Evolutionary conservation across 1,140 invertebrate species (phyloP), one percentile per base, ranked within the genome.

Genomic region (Stenopsyche tienmushanensis): DNA sequence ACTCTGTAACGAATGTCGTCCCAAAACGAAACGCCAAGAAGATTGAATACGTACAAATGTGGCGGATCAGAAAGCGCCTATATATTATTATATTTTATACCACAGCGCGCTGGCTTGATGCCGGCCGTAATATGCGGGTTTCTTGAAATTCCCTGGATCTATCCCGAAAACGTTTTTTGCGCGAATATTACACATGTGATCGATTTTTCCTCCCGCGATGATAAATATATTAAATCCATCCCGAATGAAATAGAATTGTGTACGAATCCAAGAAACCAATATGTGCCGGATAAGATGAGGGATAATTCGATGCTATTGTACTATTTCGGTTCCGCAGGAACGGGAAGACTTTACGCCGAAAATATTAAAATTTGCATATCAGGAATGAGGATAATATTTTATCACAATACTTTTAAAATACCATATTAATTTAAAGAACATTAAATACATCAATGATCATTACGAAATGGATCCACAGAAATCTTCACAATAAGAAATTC

Each of bases 11-110:
- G 69, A 70, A 70, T 70, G 69, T 70, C 69, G 69, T 63, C 62
- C 65, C 62, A 70, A 70, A 70, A 70, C 69, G 69, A 66, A 70
- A 70, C 65, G 65, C 69, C 62, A 50, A 70, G 69, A 70, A 70
- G 69, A 70, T 70, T 70, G 69, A 70, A 70, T 70, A 70, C 69
- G 69, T 70, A 70, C 69, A 70, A 70, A 70, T 70, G 69, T 70
- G 69, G 65, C 65, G 69, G 69, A 70, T 70, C 69, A 70, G 65
- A 70, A 70, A 67, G 65, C 69, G 42, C 44, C 64, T 66, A 66
- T 66, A 70, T 62, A 70, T 70, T 69, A 69, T 69, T 70, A 66
- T 70, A 70, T 66, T 66, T 66, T 53, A 52, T 62, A 57, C 54
- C 49, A n/a, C 13, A 21, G 13, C 8, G 5, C 34, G 26, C 9